Conservation (phyloP, 2,113 vertebrate genomes). For the Nymphicus hollandicus region DNA sequence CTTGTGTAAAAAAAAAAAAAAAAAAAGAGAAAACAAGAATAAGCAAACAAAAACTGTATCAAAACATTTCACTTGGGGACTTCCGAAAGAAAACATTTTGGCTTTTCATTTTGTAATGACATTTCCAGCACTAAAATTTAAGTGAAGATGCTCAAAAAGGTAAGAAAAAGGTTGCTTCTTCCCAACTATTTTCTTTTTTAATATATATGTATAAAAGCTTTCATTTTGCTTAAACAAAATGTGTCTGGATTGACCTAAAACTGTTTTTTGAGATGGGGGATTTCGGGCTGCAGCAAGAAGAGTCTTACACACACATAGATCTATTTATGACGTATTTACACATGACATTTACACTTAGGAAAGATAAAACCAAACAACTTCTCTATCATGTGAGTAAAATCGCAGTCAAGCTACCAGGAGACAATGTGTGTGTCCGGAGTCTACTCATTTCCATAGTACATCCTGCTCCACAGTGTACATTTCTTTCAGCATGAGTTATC, state of each 20-base stretch:
- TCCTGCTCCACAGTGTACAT: background rate
- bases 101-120: background rate
- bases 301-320: background rate
- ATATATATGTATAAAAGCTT: background rate
- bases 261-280: background rate
- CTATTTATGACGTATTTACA: background rate
- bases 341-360: background rate
- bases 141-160: background rate
- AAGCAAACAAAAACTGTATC: background rate
- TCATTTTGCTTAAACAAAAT: background rate
- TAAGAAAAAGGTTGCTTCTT: background rate
- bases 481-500: background rate
- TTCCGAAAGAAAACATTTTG: background rate
- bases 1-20: background rate
- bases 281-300: background rate
- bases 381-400: background rate
- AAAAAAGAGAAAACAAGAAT: background rate
- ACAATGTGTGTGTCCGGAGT: background rate
- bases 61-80: background rate
- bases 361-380: background rate
- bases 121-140: background rate
- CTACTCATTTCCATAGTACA: background rate
- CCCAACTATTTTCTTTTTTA: background rate
- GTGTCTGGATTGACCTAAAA: background rate
- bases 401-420: background rate